A percentile compares a stretch with the other conserved stretches of the same genome.
Conservation (phyloP, 2,888 invertebrate genomes). For the Amphipyra berbera region DNA sequence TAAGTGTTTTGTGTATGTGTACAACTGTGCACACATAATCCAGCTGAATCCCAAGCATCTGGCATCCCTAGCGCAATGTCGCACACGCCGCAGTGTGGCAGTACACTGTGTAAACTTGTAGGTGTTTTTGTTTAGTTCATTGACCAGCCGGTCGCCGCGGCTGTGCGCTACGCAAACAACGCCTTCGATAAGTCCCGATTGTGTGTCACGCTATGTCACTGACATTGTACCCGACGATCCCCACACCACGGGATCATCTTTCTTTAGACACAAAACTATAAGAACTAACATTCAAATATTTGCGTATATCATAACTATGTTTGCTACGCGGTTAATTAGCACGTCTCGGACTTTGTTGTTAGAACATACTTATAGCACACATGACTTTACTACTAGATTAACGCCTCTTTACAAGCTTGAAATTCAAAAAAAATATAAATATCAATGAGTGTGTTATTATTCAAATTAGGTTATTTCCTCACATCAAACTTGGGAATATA, state of each 20-base stretch:
- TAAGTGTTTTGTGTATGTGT: slow-evolving; percentile 18
- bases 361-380: slow-evolving; percentile 23
- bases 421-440: background rate
- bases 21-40: slow-evolving; percentile 44
- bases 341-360: slow-evolving; percentile 13
- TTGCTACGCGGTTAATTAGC: slow-evolving; percentile 38
- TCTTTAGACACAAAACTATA: slow-evolving; percentile 17
- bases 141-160: slow-evolving; percentile 79
- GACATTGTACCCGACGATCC: slow-evolving; percentile 69
- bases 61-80: slow-evolving; percentile 60
- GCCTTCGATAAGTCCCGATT: slow-evolving; percentile 87
- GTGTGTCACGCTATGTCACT: slow-evolving; percentile 84
- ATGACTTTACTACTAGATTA: slow-evolving; percentile 12
- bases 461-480: no score
- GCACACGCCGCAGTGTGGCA: slow-evolving; percentile 61
- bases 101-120: slow-evolving; percentile 73
- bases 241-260: slow-evolving; percentile 33
- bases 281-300: slow-evolving; percentile 39
- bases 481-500: no score
- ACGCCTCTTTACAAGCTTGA: background rate
- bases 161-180: slow-evolving; percentile 86
- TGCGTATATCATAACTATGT: slow-evolving; percentile 6
- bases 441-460: no score
- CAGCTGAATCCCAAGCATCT: slow-evolving; percentile 48
- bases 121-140: slow-evolving; percentile 89